Evolutionary conservation across 2,888 invertebrate species (phyloP).

Genomic region (Cylindroiulus punctatus): DNA sequence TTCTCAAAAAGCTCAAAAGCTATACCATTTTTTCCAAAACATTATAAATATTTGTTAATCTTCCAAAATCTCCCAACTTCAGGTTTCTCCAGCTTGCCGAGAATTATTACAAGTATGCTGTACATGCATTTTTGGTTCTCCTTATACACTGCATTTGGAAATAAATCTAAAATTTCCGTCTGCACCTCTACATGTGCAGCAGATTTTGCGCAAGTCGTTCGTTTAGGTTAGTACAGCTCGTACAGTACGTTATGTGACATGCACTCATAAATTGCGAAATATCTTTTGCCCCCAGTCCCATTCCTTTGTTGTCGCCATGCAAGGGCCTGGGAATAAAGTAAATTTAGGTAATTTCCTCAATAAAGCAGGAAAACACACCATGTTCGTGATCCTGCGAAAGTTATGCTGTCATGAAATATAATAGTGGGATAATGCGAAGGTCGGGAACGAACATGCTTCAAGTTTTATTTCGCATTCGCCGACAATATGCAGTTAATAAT

Average conservation of each 20-base stretch:
- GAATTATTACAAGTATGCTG: no score
- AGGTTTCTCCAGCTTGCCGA: no score
- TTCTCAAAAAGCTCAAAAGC: no score
- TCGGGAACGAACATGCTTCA: background rate
- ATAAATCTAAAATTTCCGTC: background rate
- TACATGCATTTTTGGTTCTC: no score
- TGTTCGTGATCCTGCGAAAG: background rate
- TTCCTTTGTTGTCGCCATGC: background rate
- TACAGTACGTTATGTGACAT: no score
- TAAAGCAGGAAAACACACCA: background rate
- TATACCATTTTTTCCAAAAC: no score
- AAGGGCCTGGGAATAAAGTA: background rate
- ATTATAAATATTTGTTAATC: no score
- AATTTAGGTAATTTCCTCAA: slow-evolving; percentile 17
- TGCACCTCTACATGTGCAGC: background rate
- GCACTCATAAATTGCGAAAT: background rate
- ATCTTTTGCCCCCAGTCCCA: background rate
- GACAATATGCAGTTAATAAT: background rate
- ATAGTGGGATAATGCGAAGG: background rate
- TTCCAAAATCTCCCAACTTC: no score
- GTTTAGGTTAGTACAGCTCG: background rate
- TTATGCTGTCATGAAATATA: slow-evolving; percentile 27
- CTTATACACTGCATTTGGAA: no score
- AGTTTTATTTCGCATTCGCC: background rate
- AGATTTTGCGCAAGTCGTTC: background rate